Conservation (phyloP, 2,797 vertebrate genomes). For the Phoebastria nigripes region DNA sequence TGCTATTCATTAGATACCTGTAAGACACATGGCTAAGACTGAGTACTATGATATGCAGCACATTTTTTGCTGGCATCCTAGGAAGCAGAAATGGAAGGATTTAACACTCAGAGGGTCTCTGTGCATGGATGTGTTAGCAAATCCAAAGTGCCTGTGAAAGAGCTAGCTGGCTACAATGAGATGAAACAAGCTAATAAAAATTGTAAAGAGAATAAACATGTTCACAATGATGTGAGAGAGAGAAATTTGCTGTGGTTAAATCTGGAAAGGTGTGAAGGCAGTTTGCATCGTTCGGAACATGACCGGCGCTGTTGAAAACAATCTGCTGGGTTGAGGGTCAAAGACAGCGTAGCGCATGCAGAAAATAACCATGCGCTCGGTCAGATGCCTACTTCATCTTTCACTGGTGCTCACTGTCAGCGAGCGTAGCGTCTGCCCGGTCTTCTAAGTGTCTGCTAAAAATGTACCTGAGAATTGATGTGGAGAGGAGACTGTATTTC, state of each 20-base stretch:
- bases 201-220: not conserved
- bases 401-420: not conserved
- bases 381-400: not conserved
- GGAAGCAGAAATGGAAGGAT: not conserved
- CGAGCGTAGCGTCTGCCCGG: rapidly evolving
- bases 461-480: rapidly evolving
- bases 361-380: not conserved
- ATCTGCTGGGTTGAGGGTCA: not conserved
- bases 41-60: not conserved
- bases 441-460: not conserved
- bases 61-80: not conserved
- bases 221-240: not conserved
- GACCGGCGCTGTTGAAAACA: not conserved
- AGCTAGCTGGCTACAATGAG: not conserved
- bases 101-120: not conserved
- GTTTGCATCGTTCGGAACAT: not conserved
- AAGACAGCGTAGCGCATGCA: rapidly evolving
- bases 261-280: not conserved
- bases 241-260: not conserved
- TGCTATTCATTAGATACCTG: not conserved
- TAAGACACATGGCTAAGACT: not conserved
- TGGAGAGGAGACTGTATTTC: not conserved
- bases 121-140: not conserved
- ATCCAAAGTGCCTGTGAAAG: not conserved
- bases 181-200: not conserved